A percentile compares a stretch with the other conserved stretches of the same genome.
Conservation (phyloP, 2,797 vertebrate genomes). For the Sebastes alutus region DNA sequence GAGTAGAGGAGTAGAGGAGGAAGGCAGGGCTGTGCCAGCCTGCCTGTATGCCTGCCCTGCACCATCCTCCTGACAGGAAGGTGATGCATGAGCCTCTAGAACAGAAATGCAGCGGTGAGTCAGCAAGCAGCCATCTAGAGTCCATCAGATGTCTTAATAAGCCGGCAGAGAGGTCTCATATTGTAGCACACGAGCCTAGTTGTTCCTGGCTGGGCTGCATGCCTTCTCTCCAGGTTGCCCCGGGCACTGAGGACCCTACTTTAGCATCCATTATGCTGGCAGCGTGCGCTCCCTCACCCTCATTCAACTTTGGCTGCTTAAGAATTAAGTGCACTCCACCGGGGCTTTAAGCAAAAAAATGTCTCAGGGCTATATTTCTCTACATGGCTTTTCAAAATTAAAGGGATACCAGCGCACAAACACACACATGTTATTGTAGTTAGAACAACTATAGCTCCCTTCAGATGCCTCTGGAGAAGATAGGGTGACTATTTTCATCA, state of each 20-base stretch:
- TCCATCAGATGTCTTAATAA: slow-evolving; percentile 73
- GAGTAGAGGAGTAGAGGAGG: not conserved
- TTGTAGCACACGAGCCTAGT: slow-evolving; percentile 42
- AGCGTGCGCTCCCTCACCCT: slow-evolving; percentile 61
- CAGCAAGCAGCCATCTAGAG: slow-evolving; percentile 70
- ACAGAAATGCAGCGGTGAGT: slow-evolving; percentile 75
- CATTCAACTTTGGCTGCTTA: slow-evolving; percentile 70
- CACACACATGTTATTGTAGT: slow-evolving; percentile 18
- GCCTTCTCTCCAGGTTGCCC: slow-evolving; percentile 44
- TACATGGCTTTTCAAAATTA: slow-evolving; percentile 61
- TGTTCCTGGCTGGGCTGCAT: slow-evolving; percentile 39
- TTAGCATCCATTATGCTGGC: slow-evolving; percentile 74
- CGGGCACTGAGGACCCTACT: slow-evolving; percentile 68
- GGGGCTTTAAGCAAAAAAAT: slow-evolving; percentile 71
- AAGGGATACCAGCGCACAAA: slow-evolving; percentile 27
- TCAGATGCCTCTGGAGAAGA: slow-evolving; percentile 44
- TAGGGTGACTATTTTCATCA: slow-evolving; percentile 56
- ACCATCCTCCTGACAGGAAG: slow-evolving; percentile 69
- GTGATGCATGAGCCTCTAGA: slow-evolving; percentile 68
- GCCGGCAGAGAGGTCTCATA: slow-evolving; percentile 34
- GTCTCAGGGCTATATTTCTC: slow-evolving; percentile 71
- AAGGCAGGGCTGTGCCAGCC: slow-evolving; percentile 38
- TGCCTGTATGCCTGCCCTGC: slow-evolving; percentile 51
- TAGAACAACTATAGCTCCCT: slow-evolving; percentile 26
- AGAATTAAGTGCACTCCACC: slow-evolving; percentile 75